These are phyloP conservation scores for Drosophila burlai DNA, from an alignment of 1,140 invertebrate species.

Conservation along the genomic window DNA sequence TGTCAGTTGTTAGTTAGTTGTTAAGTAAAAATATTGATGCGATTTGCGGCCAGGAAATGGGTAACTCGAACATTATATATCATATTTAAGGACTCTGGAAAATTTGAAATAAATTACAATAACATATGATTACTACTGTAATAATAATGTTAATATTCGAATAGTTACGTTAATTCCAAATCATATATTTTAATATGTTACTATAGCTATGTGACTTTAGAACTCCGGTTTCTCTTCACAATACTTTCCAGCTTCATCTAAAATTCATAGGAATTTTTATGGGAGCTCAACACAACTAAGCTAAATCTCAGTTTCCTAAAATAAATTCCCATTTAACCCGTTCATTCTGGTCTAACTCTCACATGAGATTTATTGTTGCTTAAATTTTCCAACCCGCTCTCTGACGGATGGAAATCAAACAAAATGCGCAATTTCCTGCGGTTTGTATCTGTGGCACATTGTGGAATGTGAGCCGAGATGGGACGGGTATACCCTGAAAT, in stretches of 20 bases:
- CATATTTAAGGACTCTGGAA: background rate
- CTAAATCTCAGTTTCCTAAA: background rate
- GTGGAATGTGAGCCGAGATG: slow-evolving; percentile 14
- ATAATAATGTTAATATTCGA: background rate
- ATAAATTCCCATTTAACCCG: slow-evolving; percentile 7
- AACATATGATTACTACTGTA: background rate
- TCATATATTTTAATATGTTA: background rate
- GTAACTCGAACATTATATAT: slow-evolving; percentile 2
- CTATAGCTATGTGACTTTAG: background rate
- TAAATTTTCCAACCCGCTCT: slow-evolving; percentile 10
- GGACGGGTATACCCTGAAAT: slow-evolving; percentile 31
- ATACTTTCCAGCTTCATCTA: background rate
- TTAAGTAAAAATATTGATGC: slow-evolving; percentile 48
- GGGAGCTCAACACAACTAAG: background rate
- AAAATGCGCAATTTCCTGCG: slow-evolving; percentile 46
- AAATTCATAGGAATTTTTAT: slow-evolving; percentile 2
- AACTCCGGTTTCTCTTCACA: background rate
- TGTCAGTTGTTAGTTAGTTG: slow-evolving; percentile 40
- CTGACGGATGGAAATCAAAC: slow-evolving; percentile 50
- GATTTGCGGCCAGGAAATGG: slow-evolving; percentile 49
- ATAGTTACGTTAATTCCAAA: background rate
- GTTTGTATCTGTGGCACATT: slow-evolving; percentile 26
- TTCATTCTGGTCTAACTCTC: slow-evolving; percentile 7
- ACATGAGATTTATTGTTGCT: slow-evolving; percentile 25
- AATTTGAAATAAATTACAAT: background rate